These are phyloP conservation scores for Plestiodon gilberti DNA, from an alignment of 2,113 vertebrate species.

Conservation along the genomic window DNA sequence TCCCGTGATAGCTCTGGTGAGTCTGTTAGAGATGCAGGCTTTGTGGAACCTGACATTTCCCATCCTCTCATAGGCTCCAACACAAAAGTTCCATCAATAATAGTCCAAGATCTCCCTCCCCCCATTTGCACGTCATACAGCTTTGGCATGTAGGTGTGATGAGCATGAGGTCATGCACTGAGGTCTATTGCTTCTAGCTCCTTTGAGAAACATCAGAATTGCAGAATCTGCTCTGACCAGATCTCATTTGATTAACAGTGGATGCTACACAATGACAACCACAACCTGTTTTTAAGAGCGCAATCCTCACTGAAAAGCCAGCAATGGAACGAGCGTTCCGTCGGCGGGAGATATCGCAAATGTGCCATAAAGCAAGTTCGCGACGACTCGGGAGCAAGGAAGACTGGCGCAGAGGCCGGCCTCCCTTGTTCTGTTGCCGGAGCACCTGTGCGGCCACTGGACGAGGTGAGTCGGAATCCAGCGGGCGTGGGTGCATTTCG, in stretches of 20 bases:
- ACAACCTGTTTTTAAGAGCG: background rate
- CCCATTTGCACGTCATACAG: background rate
- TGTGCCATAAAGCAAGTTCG: too few species aligned
- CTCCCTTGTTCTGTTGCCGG: too few species aligned
- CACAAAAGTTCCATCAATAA: background rate
- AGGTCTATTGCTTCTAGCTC: background rate
- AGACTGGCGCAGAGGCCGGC: too few species aligned
- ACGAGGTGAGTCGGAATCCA: too few species aligned
- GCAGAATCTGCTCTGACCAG: background rate
- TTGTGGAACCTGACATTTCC: background rate
- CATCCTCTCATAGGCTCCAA: background rate
- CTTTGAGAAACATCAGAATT: background rate
- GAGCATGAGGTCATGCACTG: background rate
- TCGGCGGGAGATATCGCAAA: too few species aligned
- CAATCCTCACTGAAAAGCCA: too few species aligned
- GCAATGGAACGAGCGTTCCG: too few species aligned
- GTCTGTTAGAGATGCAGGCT: background rate
- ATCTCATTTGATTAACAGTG: background rate
- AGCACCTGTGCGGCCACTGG: too few species aligned
- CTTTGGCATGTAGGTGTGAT: background rate
- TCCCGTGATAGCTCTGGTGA: too few species aligned
- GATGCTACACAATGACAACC: background rate
- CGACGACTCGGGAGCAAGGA: too few species aligned
- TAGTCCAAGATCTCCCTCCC: background rate
- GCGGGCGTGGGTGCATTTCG: too few species aligned